Conservation (phyloP, 92 coral and sea anemone genomes). For the Paramuricea clavata region DNA sequence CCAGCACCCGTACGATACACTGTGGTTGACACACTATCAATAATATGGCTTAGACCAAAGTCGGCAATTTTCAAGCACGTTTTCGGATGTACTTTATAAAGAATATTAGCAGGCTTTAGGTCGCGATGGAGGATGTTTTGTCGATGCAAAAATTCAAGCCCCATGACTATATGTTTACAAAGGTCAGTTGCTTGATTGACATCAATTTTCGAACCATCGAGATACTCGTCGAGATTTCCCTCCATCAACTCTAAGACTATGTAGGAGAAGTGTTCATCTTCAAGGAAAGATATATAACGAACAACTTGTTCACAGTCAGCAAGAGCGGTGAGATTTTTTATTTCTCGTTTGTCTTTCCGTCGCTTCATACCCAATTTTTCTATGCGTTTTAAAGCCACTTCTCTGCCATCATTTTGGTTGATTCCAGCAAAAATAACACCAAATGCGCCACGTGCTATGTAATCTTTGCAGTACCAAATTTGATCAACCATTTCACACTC, state of each 20-base stretch:
- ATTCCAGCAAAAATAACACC: slow-evolving; percentile 64
- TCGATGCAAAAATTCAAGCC: slow-evolving; percentile 51
- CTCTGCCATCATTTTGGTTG: slow-evolving; percentile 54
- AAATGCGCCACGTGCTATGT: too few species aligned
- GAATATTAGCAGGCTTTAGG: slow-evolving; percentile 69
- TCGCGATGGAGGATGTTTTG: slow-evolving; percentile 64
- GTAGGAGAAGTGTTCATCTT: slow-evolving; percentile 42
- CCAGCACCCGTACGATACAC: slow-evolving; percentile 53
- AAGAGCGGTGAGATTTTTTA: slow-evolving; percentile 42
- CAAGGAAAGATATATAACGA: slow-evolving; percentile 17
- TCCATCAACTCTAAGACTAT: slow-evolving; percentile 67
- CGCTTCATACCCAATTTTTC: slow-evolving; percentile 48
- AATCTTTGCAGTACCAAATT: too few species aligned
- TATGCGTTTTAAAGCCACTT: slow-evolving; percentile 63
- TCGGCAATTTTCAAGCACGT: slow-evolving; percentile 69
- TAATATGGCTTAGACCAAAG: slow-evolving; percentile 60
- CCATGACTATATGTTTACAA: slow-evolving; percentile 58
- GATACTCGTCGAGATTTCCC: slow-evolving; percentile 63
- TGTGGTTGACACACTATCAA: background rate
- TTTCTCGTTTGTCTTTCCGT: slow-evolving; percentile 60
- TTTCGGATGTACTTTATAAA: slow-evolving; percentile 57
- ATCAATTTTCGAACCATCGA: slow-evolving; percentile 30
- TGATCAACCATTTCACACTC: too few species aligned
- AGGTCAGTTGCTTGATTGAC: background rate
- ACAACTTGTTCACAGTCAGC: slow-evolving; percentile 64